Evolutionary conservation across 2,888 invertebrate species (phyloP).

Genomic region (Dasypogon diadema): DNA sequence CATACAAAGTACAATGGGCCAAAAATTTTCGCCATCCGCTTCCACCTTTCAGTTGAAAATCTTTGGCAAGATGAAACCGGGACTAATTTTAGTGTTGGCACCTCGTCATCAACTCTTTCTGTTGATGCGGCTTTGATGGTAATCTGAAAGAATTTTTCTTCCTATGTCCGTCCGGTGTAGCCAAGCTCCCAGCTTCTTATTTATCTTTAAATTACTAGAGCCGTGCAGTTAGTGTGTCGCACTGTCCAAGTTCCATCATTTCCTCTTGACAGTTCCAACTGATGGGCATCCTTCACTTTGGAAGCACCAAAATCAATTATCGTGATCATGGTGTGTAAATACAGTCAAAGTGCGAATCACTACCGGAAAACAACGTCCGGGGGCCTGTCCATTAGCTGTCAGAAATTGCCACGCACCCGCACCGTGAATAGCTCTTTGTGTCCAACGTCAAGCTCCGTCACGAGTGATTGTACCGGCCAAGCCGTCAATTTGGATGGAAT

Average conservation of each 20-base stretch:
- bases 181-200: too few relatives aligned
- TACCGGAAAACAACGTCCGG: not conserved
- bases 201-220: too few relatives aligned
- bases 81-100: not conserved
- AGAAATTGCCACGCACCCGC: conserved; percentile 32
- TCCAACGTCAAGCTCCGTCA: not conserved
- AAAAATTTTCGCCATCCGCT: too few relatives aligned
- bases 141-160: too few relatives aligned
- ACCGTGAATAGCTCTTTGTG: not conserved
- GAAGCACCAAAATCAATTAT: conserved; percentile 38
- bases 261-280: not conserved
- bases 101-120: too few relatives aligned
- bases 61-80: not conserved
- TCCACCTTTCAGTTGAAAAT: too few relatives aligned
- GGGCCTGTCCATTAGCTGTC: conserved; percentile 19
- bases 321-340: conserved; percentile 12
- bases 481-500: not conserved
- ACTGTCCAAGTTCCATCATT: not conserved
- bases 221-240: too few relatives aligned
- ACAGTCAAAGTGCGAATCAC: conserved; percentile 21
- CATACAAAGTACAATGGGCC: not conserved
- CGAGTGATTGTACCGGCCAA: not conserved
- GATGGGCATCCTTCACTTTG: too few relatives aligned
- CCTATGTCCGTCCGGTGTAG: too few relatives aligned
- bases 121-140: too few relatives aligned